Base-by-base conservation (phyloP, 2,888 invertebrate species). In the Plutella xylostella region DNA sequence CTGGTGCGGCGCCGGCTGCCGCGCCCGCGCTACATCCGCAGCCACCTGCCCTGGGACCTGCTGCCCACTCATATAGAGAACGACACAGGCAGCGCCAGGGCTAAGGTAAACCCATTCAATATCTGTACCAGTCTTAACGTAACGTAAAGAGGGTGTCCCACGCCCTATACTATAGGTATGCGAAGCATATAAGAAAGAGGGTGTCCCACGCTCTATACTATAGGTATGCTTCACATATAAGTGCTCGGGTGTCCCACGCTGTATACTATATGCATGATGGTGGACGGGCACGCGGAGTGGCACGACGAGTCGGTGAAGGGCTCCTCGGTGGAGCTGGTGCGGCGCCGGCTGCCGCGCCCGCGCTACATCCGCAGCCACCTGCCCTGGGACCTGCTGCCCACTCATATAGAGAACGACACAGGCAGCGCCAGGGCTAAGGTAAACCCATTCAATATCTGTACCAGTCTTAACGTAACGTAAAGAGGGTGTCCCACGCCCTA, bases 321-420 rank as follows among this genome's bases (percentile, higher is more conserved):
- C 0, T 89, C 92, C 39, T 92, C 92, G 0, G 90, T 94, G 6
- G 89, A 91, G 50, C 85, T 87, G 52, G 89, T 92, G 17, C 87
- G 87, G 50, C 85, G 89, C 50, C 68, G 74, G 0, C 78, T 89
- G 55, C 78, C 89, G n/a, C 85, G 87, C 49, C 92, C 92, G 1
- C 85, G 93, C 51, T 92, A 89, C 64, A 87, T 92, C 44, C 90
- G 92, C 56, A 89, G 89, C 21, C 93, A 93, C 58, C 73, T 94
- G 42, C 91, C 92, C 1, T 88, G 88, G 84, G 87, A 89, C 43
- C 73, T 93, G 40, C 70, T 93, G 48, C 93, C 94, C 0, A 65
- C 68, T 20, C 78, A 87, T 42, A 76, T 93, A 34, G 90, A 91
- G 9, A 70, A 65, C n/a, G 86, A 88, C 77, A 91, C 39, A 85